A percentile compares a stretch with the other conserved stretches of the same genome.
Evolutionary conservation across 2,113 vertebrate species (phyloP).

Genomic region (Calcarius ornatus): DNA sequence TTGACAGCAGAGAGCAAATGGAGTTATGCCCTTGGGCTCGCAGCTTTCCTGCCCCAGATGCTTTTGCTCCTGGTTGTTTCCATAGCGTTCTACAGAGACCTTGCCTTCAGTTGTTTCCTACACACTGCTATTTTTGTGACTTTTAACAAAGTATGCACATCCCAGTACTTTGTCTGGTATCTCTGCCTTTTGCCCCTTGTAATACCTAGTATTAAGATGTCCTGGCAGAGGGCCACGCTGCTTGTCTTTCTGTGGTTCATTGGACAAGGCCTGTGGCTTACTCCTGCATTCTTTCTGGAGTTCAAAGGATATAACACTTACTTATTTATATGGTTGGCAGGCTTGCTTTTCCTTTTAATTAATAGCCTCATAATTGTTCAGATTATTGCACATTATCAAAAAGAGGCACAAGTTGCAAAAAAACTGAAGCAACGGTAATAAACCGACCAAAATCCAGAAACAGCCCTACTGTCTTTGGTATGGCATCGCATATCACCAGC

Average conservation of each 20-base stretch:
- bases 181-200: slow-evolving; percentile 89
- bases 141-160: slow-evolving; percentile 99
- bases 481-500: not conserved
- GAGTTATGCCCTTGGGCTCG: slow-evolving; percentile 80
- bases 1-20: slow-evolving; percentile 85
- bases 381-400: slow-evolving; percentile 84
- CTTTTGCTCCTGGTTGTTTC: slow-evolving; percentile 79
- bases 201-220: slow-evolving; percentile 80
- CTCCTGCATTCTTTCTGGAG: slow-evolving; percentile 87
- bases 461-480: not conserved
- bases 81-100: slow-evolving; percentile 80
- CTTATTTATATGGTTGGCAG: slow-evolving; percentile 84
- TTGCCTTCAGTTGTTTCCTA: slow-evolving; percentile 89
- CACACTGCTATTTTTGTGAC: slow-evolving; percentile 90
- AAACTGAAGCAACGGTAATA: slow-evolving; percentile 37
- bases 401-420: not conserved
- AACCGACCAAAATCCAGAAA: not conserved
- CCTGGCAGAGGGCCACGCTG: slow-evolving; percentile 50
- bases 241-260: slow-evolving; percentile 86
- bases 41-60: slow-evolving; percentile 87
- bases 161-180: slow-evolving; percentile 98
- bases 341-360: slow-evolving; percentile 86
- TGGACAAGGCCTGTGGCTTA: slow-evolving; percentile 89
- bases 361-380: slow-evolving; percentile 85
- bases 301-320: slow-evolving; percentile 91